Conservation (phyloP, 2,113 vertebrate genomes). For the Cyphomyrus discorhynchus region DNA sequence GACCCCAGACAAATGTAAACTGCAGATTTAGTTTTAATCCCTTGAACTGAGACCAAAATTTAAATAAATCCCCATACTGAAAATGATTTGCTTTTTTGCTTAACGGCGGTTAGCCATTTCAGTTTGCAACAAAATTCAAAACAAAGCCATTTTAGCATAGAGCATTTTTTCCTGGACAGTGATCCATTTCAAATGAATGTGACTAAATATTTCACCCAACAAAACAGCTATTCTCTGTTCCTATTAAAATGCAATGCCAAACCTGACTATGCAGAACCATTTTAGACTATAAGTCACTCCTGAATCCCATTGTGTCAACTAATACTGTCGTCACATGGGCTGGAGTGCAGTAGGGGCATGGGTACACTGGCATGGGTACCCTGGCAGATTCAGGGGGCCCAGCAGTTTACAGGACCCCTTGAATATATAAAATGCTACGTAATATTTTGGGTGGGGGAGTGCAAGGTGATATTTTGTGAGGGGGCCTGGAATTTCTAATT, state of each 20-base stretch:
- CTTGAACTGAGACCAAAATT: background rate
- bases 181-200: background rate
- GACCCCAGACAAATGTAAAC: background rate
- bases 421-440: background rate
- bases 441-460: background rate
- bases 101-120: background rate
- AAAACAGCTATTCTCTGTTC: background rate
- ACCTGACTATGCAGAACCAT: background rate
- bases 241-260: background rate
- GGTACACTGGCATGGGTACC: background rate
- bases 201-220: background rate
- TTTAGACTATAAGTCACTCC: background rate
- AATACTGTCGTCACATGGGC: background rate
- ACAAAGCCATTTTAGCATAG: background rate
- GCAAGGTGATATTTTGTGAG: background rate
- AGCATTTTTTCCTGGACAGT: background rate
- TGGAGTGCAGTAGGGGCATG: background rate
- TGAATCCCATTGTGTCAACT: background rate
- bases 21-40: background rate
- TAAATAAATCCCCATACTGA: background rate
- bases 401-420: background rate
- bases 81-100: background rate
- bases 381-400: background rate
- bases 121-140: conserved; percentile 2
- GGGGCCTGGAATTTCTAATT: background rate